Percentiles rank a stretch among this genome's conserved stretches.
Evolutionary conservation across 2,888 invertebrate genomes (phyloP).

Genomic region (Drosophila sordidula): DNA sequence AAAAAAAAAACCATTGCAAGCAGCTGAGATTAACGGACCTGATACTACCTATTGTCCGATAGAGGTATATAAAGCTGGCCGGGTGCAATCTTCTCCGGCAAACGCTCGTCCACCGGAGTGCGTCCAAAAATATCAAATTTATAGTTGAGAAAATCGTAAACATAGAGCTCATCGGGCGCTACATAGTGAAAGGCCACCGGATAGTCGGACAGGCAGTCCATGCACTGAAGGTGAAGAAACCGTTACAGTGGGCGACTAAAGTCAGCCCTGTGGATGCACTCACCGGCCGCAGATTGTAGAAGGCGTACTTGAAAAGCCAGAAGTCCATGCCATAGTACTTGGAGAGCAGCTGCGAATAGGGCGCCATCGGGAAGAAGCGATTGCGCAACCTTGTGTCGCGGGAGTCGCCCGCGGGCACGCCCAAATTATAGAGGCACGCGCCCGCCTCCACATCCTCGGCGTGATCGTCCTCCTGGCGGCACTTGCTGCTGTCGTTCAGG

Average conservation of each 20-base stretch:
- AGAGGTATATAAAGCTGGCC: constrained; percentile 55
- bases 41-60: constrained; percentile 49
- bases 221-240: constrained; percentile 50
- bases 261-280: constrained; percentile 79
- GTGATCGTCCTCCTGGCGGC: constrained; percentile 86
- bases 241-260: neutral
- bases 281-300: constrained; percentile 92
- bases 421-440: constrained; percentile 90
- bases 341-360: constrained; percentile 95
- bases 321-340: constrained; percentile 90
- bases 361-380: constrained; percentile 96
- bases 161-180: constrained; percentile 74
- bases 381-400: constrained; percentile 94
- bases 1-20: neutral
- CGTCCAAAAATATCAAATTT: constrained; percentile 44
- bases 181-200: constrained; percentile 98
- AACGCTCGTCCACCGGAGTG: constrained; percentile 27
- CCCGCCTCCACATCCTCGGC: constrained; percentile 86
- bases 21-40: neutral
- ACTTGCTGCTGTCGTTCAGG: constrained; percentile 87
- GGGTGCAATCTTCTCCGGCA: constrained; percentile 54
- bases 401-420: constrained; percentile 94
- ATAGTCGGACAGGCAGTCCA: constrained; percentile 94
- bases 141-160: constrained; percentile 64
- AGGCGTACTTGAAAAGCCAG: constrained; percentile 96